Evolutionary conservation across 2,797 vertebrate species (phyloP), one percentile per base, ranked within the genome.

Genomic region (Microctenopoma steveboyesi): DNA sequence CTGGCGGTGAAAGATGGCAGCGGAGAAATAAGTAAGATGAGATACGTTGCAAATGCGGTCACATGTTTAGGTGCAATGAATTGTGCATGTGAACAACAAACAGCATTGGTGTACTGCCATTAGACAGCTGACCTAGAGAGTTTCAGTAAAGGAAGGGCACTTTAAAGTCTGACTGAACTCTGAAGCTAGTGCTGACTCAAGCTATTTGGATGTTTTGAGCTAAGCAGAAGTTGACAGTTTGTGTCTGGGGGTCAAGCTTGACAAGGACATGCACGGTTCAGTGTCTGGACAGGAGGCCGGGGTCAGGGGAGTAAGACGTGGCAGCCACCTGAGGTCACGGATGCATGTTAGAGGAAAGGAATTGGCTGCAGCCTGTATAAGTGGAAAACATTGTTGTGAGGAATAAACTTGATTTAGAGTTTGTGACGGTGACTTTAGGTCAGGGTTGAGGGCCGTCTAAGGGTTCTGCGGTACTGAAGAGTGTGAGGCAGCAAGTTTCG

Each of bases 201-300:
- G 73, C 64, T 64, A 22, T 68, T 76, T 69, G 47, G 37, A 50
- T 55, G 37, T 51, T 80, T 59, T 82, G 53, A 81, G 45, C 50
- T 16, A 12, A 75, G 55, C 59, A 68, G 45, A 76, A 43, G 73
- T 37, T 72, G 84, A 78, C 70, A 69, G 46, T 72, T 67, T 70
- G 72, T 63, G 65, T 82, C 70, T 60, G 22, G 48, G 62, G 83
- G 79, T 88, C 82, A 84, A 61, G 54, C 46, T 54, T 54, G 76
- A 80, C 84, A 84, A 86, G 86, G 86, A 88, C 72, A 50, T 22
- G 30, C 73, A 66, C 42, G 66, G 81, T 79, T 90, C 58, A 79
- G 49, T 74, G 86, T 92, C 91, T 92, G 88, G 84, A 72, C 87
- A 91, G 87, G 88, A 91, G 84, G 40, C 67, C 27, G 73, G 87